These are phyloP conservation scores for Gymnodraco acuticeps DNA, from an alignment of 2,797 vertebrate genomes.

Conservation along the genomic window DNA sequence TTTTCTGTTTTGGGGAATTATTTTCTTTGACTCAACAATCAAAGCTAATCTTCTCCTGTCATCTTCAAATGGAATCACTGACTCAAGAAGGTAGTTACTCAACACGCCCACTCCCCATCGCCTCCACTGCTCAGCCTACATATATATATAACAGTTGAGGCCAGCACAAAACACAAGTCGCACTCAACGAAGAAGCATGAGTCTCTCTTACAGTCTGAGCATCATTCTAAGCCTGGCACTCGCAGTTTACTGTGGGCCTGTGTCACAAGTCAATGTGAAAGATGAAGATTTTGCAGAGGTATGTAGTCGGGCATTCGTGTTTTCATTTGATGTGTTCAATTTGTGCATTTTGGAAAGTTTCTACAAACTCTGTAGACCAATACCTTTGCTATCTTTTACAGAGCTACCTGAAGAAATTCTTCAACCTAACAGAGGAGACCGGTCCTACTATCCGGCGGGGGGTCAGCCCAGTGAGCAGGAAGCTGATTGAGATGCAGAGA, in stretches of 20 bases:
- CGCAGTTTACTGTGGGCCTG: slow-evolving; percentile 50
- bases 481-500: slow-evolving; percentile 91
- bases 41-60: neutral
- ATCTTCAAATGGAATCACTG: slow-evolving; percentile 34
- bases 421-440: slow-evolving; percentile 74
- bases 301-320: neutral
- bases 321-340: neutral
- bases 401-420: slow-evolving; percentile 90
- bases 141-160: slow-evolving; percentile 59
- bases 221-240: slow-evolving; percentile 60
- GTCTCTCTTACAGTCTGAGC: slow-evolving; percentile 45
- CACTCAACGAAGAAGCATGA: slow-evolving; percentile 62
- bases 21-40: neutral
- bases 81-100: slow-evolving; percentile 55
- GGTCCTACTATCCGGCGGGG: slow-evolving; percentile 24
- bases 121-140: slow-evolving; percentile 13
- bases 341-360: neutral
- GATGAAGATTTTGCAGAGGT: slow-evolving; percentile 74
- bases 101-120: slow-evolving; percentile 44
- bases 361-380: neutral
- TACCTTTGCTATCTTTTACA: slow-evolving; percentile 53
- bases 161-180: slow-evolving; percentile 15
- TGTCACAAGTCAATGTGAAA: slow-evolving; percentile 28
- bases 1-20: neutral
- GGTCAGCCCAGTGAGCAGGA: slow-evolving; percentile 55